phyloP scores from a whole-genome alignment of 1,140 invertebrate genomes.

The Drosophila bifasciata region DNA sequence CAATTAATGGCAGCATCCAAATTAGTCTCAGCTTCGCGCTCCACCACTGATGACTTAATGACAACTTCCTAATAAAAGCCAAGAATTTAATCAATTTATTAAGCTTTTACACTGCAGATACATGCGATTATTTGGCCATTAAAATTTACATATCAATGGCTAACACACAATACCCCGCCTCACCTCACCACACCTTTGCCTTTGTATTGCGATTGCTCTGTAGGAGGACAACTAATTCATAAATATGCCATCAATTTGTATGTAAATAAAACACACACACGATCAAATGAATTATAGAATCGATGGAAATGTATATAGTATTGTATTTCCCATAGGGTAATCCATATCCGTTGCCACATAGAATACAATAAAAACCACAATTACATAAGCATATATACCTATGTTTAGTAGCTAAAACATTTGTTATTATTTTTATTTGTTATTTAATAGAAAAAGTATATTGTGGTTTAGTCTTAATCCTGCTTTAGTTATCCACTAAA shows the following conservation, averaged over 20 bases:
- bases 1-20: constrained; percentile 75
- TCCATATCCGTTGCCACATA: too few species aligned
- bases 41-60: constrained; percentile 69
- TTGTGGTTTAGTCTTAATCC: too few species aligned
- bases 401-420: too few species aligned
- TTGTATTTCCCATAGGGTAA: too few species aligned
- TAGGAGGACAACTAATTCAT: constrained; percentile 48
- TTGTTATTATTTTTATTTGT: too few species aligned
- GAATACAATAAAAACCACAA: not conserved
- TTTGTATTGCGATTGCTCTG: constrained; percentile 17
- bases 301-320: constrained; percentile 7
- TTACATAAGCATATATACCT: too few species aligned
- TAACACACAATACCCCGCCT: constrained; percentile 28
- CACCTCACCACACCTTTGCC: not conserved
- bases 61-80: constrained; percentile 77
- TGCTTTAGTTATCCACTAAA: too few species aligned
- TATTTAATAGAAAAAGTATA: too few species aligned
- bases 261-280: constrained; percentile 49
- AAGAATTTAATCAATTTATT: constrained; percentile 76
- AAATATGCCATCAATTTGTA: constrained; percentile 50
- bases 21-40: constrained; percentile 51
- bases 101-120: constrained; percentile 56
- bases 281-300: constrained; percentile 21
- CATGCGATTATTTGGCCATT: constrained; percentile 74
- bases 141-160: constrained; percentile 75